Evolutionary conservation across 2,888 invertebrate genomes (phyloP).

Genomic region (Rotaria socialis): DNA sequence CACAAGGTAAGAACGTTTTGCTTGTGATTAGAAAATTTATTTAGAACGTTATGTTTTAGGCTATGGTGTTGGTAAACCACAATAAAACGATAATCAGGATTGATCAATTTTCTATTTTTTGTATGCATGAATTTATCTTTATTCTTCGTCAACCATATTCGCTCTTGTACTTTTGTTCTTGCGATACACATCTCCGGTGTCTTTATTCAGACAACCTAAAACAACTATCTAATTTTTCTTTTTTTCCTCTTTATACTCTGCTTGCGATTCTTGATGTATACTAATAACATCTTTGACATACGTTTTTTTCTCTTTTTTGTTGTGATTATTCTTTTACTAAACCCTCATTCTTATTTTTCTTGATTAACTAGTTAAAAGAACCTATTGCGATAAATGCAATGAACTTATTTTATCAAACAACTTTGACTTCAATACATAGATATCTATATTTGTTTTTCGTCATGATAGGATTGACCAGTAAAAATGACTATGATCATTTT

Average conservation of each 20-base stretch:
- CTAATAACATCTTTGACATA: not conserved
- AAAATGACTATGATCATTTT: not conserved
- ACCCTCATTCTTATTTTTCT: not conserved
- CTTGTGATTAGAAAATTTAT: too few species aligned
- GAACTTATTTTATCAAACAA: not conserved
- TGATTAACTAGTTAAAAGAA: not conserved
- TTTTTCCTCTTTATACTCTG: not conserved
- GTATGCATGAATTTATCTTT: not conserved
- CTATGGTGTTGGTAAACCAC: slow-evolving; percentile 32
- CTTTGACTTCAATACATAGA: too few species aligned
- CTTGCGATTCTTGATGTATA: not conserved
- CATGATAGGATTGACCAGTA: not conserved
- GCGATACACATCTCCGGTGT: not conserved
- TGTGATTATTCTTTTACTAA: not conserved
- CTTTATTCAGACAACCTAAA: not conserved
- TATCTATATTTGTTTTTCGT: not conserved
- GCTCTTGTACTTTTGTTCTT: not conserved
- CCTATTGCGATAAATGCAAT: not conserved
- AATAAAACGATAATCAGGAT: not conserved
- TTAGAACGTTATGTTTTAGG: not conserved
- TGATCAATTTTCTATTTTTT: not conserved
- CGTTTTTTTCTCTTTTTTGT: not conserved
- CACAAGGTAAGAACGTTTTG: not conserved
- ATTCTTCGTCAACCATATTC: not conserved
- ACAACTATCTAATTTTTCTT: not conserved